Evolutionary conservation across 2,797 vertebrate species (phyloP), one percentile per base, ranked within the genome.

Genomic region (Schizopygopsis pylzovi): DNA sequence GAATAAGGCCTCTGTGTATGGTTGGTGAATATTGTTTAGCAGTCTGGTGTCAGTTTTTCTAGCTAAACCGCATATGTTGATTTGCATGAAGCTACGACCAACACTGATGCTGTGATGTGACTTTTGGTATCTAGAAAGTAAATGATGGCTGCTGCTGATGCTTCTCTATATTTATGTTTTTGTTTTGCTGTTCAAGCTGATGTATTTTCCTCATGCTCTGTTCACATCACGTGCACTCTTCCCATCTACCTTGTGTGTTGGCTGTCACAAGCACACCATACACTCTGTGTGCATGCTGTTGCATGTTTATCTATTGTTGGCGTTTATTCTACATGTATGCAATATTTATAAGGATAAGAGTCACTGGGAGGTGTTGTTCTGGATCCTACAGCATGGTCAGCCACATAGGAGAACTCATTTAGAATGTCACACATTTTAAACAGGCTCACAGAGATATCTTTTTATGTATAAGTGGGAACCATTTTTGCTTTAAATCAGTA

Each of bases 331-430:
- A 33, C 79, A 67, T 37, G 25, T 47, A 22, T 49, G 5, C 41
- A 9, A 16, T 49, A 16, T 49, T 68, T 68, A 49, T 49, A 63
- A 81, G 28, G 61, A 67, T 43, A 67, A 65, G 18, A 18, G 41
- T 68, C 13, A 76, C 20, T n/a, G 12, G 43, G 2, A 56, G 68
- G 18, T 83, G 37, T 59, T n/a, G 65, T 85, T 85, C 83, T 85
- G 83, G 83, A 85, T 79, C 63, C 67, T 85, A 47, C 76, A 47
- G 39, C 63, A 33, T 4, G 25, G 12, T 37, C 22, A 77, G 73
- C 73, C 13, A 39, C 18, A 54, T 39, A n/a, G 16, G 49, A 37
- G 15, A 77, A 39, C 20, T n/a, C 11, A 37, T 76, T 39, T 15
- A 37, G 47, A n/a, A 43, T n/a, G 39, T 2, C 68, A 41, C 16